phyloP scores from a whole-genome alignment of 2,113 vertebrate species.

The Eptesicus fuscus region DNA sequence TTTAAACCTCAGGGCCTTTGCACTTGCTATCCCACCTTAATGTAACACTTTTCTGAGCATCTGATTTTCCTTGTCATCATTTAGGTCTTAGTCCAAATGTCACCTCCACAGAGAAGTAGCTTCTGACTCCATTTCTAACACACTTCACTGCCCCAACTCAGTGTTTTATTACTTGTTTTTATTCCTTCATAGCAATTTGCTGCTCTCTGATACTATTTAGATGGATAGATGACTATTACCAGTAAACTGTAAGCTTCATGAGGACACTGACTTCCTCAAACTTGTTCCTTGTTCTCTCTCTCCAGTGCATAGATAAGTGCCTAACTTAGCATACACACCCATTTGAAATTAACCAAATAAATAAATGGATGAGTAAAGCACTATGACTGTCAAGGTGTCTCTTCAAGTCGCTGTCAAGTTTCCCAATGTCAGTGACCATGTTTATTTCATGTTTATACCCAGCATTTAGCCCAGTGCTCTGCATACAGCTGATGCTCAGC shows the following conservation, averaged over 20 bases:
- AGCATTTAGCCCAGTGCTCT: neutral
- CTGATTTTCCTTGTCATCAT: neutral
- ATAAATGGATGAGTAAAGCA: neutral
- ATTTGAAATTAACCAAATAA: neutral
- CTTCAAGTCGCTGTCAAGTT: neutral
- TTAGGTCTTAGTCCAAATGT: neutral
- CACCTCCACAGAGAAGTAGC: neutral
- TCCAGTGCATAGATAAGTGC: neutral
- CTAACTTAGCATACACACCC: neutral
- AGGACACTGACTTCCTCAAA: neutral
- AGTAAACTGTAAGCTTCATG: neutral
- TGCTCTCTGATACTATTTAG: neutral
- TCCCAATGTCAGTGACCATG: neutral
- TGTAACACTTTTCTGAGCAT: neutral
- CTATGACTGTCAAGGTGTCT: neutral
- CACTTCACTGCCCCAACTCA: neutral
- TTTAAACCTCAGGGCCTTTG: neutral
- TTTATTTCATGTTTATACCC: neutral
- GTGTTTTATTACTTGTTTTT: neutral
- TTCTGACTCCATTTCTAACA: neutral
- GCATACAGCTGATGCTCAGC: neutral
- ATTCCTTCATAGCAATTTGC: neutral
- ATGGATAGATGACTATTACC: neutral
- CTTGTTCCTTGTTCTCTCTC: neutral
- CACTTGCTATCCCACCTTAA: accelerated